These are phyloP conservation scores for Abramis brama DNA, from an alignment of 2,113 vertebrate species.

Conservation along the genomic window DNA sequence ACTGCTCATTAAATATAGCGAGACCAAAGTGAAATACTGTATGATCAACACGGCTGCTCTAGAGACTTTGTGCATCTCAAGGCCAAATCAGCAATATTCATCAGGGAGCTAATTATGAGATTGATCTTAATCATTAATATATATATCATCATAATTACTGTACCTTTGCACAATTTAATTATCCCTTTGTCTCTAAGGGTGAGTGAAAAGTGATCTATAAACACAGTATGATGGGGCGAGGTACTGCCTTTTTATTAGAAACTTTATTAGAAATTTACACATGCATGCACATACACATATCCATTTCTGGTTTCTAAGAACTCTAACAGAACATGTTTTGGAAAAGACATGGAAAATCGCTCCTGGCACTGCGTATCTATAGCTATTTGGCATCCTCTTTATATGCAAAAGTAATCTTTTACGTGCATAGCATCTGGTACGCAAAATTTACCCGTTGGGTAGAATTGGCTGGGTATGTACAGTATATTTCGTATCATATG, in stretches of 20 bases:
- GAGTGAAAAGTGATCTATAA: not conserved
- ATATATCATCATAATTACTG: conserved; percentile 18
- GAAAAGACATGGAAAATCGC: too few relatives aligned
- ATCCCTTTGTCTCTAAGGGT: conserved; percentile 20
- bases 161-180: not conserved
- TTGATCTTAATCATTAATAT: conserved; percentile 14
- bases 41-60: not conserved
- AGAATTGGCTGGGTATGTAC: too few relatives aligned
- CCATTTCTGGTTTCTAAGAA: not conserved
- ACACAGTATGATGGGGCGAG: not conserved
- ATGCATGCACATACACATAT: not conserved
- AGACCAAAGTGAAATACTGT: not conserved
- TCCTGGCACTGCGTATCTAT: too few relatives aligned
- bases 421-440: too few relatives aligned
- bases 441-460: too few relatives aligned
- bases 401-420: too few relatives aligned
- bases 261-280: not conserved
- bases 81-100: conserved; percentile 18
- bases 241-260: not conserved
- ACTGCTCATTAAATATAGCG: not conserved
- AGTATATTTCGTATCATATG: too few relatives aligned
- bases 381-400: too few relatives aligned
- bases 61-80: not conserved
- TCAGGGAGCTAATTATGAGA: conserved; percentile 2
- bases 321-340: not conserved